Evolutionary conservation across 2,888 invertebrate genomes (phyloP).

Genomic region (Ashinkailepas kermadecensis): DNA sequence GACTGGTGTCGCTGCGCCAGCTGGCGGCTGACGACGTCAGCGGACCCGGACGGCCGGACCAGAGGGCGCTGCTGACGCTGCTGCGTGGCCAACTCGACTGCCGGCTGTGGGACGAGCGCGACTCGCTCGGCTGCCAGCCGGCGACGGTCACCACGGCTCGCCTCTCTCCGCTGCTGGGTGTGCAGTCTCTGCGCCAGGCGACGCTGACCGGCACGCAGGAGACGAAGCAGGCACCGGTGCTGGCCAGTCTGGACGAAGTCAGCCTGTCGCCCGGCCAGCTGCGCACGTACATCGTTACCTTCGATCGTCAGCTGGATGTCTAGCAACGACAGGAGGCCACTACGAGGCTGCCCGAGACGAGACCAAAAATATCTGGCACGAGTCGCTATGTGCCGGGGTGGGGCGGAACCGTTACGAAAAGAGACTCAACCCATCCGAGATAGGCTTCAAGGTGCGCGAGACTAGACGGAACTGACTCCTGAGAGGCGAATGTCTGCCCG

Average conservation of each 20-base stretch:
- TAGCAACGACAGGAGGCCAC: no score
- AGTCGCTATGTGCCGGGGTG: no score
- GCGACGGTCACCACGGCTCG: not conserved
- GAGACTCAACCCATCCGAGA: no score
- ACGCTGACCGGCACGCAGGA: not conserved
- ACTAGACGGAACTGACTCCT: no score
- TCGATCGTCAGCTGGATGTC: slow-evolving; percentile 2
- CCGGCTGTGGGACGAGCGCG: not conserved
- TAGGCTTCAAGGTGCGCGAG: no score
- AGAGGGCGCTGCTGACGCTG: not conserved
- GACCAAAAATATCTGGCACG: no score
- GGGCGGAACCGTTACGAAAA: no score
- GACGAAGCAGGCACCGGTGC: not conserved
- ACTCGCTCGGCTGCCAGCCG: not conserved
- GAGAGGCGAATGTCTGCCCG: no score
- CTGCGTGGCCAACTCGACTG: not conserved
- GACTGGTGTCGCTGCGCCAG: slow-evolving; percentile 37
- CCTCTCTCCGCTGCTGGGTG: not conserved
- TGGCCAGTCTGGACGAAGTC: not conserved
- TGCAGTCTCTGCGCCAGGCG: not conserved
- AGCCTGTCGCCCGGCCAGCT: not conserved
- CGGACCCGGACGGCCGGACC: not conserved
- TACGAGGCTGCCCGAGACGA: no score
- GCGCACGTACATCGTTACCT: slow-evolving; percentile 14
- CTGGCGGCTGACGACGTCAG: not conserved